Percentiles rank a stretch among this genome's conserved stretches.
Evolutionary conservation across 2,888 invertebrate species (phyloP).

Genomic region (Dynastes maya): DNA sequence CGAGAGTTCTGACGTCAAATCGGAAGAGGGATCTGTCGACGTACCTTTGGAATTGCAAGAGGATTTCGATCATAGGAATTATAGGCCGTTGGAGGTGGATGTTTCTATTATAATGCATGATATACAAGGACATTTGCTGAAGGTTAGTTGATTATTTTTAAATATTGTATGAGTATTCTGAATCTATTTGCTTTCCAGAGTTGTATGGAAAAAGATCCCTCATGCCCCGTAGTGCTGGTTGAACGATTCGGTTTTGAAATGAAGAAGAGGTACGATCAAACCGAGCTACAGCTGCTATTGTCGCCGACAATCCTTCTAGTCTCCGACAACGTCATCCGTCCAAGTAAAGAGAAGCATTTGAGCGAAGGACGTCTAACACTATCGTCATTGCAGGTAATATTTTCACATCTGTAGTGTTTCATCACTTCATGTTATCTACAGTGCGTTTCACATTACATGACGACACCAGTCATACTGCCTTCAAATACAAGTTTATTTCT

Average conservation of each 20-base stretch:
- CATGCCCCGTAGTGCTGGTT: conserved; percentile 90
- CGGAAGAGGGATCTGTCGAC: conserved; percentile 78
- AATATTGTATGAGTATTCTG: not conserved
- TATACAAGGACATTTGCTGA: conserved; percentile 93
- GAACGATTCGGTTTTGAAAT: conserved; percentile 98
- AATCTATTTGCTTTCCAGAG: conserved; percentile 71
- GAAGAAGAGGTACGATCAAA: conserved; percentile 94
- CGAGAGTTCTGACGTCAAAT: conserved; percentile 71
- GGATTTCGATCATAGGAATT: conserved; percentile 88
- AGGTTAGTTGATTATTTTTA: conserved; percentile 63
- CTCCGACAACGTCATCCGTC: conserved; percentile 81
- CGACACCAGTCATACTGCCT: too few relatives aligned
- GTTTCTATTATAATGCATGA: conserved; percentile 96
- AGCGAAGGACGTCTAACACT: conserved; percentile 90
- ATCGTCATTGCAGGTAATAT: conserved; percentile 83
- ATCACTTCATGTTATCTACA: too few relatives aligned
- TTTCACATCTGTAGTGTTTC: too few relatives aligned
- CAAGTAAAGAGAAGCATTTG: conserved; percentile 81
- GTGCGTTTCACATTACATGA: too few relatives aligned
- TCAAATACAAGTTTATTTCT: too few relatives aligned
- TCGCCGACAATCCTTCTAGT: conserved; percentile 91
- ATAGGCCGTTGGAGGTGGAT: conserved; percentile 91
- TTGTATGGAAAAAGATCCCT: conserved; percentile 91
- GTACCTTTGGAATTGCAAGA: conserved; percentile 86
- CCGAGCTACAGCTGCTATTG: conserved; percentile 89